Percentiles rank a stretch among this genome's conserved stretches.
phyloP scores from a whole-genome alignment of 2,888 invertebrate genomes.

The Agrilus mali region DNA sequence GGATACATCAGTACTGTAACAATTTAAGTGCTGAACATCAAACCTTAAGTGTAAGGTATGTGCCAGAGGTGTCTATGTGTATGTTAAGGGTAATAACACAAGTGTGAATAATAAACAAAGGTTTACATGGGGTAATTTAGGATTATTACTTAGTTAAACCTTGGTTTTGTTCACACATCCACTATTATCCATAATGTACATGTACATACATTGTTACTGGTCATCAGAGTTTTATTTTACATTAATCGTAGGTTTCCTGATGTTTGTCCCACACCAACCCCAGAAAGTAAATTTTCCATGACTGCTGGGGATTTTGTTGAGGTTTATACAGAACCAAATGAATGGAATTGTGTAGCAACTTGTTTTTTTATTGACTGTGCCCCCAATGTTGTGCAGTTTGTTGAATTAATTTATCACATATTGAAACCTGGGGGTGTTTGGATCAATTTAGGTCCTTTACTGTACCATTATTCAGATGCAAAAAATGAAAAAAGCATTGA shows the following conservation, averaged over 20 bases:
- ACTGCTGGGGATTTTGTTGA: constrained; percentile 94
- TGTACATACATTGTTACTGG: neutral
- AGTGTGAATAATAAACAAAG: no score
- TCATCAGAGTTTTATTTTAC: neutral
- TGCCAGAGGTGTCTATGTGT: constrained; percentile 1
- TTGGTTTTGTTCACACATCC: no score
- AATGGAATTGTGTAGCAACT: constrained; percentile 88
- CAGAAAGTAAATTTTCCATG: constrained; percentile 74
- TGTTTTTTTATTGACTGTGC: constrained; percentile 99
- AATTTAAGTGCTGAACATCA: constrained; percentile 74
- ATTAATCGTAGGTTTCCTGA: constrained; percentile 62
- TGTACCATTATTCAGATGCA: constrained; percentile 85
- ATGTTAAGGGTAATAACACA: neutral
- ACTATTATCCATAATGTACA: neutral
- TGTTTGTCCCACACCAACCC: constrained; percentile 59
- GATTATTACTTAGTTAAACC: no score
- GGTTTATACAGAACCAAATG: constrained; percentile 58
- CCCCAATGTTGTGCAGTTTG: constrained; percentile 87
- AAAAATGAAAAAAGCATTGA: constrained; percentile 82
- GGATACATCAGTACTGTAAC: constrained; percentile 92
- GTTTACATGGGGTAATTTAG: no score
- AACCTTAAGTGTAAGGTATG: constrained; percentile 46
- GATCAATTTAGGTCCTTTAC: constrained; percentile 83
- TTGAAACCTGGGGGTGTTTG: constrained; percentile 81
- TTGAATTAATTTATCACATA: constrained; percentile 83